phyloP scores from a whole-genome alignment of 2,888 invertebrate species.

The Xestia rhomboidea region DNA sequence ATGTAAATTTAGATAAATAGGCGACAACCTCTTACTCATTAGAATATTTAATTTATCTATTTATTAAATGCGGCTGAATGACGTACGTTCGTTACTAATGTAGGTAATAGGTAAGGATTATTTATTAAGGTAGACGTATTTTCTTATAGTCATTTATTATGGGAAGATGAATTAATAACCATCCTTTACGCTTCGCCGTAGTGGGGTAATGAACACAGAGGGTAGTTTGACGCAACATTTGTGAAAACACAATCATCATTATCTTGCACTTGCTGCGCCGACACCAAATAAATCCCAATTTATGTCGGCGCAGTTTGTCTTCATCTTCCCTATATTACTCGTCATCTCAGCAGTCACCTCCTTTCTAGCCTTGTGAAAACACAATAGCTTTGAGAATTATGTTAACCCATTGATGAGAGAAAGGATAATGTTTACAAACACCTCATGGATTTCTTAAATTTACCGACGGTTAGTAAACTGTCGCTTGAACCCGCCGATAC shows the following conservation, averaged over 20 bases:
- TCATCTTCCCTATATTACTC: no score
- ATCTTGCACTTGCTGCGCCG: neutral
- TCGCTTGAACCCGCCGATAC: neutral
- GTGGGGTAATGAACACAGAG: neutral
- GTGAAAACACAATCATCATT: neutral
- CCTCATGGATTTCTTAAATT: neutral
- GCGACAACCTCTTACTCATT: conserved; percentile 32
- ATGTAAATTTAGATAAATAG: neutral
- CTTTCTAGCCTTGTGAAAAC: no score
- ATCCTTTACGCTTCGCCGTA: neutral
- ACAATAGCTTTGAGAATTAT: neutral
- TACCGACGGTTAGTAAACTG: neutral
- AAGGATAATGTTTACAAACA: no score
- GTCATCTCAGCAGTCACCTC: no score
- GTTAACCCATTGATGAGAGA: neutral
- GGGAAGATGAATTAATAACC: neutral
- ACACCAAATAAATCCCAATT: no score
- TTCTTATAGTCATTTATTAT: neutral
- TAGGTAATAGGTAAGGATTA: neutral
- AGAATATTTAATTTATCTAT: neutral
- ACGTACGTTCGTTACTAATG: neutral
- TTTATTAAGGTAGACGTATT: neutral
- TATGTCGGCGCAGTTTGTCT: no score
- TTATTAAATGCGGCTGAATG: neutral
- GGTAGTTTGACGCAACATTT: neutral